Conservation (phyloP, 1,140 invertebrate genomes). For the Helicoverpa armigera region DNA sequence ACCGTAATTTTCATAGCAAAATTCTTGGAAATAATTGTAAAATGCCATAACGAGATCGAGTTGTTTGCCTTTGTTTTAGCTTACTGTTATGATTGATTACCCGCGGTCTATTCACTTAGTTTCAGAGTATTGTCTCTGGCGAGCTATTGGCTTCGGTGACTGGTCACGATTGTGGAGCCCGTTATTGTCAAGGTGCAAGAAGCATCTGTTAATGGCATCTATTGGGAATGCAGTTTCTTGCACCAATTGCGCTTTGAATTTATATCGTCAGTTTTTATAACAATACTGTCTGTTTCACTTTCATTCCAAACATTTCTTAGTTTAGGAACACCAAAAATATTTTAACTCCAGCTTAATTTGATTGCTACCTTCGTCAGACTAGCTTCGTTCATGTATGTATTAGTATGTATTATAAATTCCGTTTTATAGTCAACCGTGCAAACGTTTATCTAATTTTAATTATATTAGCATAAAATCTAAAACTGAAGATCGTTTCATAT, state of each 20-base stretch:
- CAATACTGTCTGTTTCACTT: no score
- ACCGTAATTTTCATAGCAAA: not conserved
- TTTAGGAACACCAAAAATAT: no score
- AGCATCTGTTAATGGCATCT: not conserved
- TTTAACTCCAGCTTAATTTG: no score
- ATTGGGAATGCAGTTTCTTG: not conserved
- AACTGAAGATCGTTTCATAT: not conserved
- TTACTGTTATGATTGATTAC: conserved; percentile 20
- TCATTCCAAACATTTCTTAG: no score
- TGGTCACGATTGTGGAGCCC: conserved; percentile 13
- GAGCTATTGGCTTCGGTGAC: not conserved
- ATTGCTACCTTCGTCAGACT: no score
- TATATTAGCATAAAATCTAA: no score
- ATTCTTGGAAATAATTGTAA: not conserved
- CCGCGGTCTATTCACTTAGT: conserved; percentile 2
- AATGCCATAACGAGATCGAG: conserved; percentile 1
- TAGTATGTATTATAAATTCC: no score
- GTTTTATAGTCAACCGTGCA: no score
- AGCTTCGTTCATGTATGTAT: no score
- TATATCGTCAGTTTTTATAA: no score
- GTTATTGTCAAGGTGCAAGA: conserved; percentile 16
- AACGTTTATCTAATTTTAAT: no score
- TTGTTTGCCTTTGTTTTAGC: conserved; percentile 8
- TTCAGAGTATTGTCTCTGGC: conserved; percentile 24
- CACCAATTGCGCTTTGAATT: no score